Percentiles rank a stretch among this genome's conserved stretches.
phyloP scores from a whole-genome alignment of 2,888 invertebrate genomes.

The Lagria hirta region DNA sequence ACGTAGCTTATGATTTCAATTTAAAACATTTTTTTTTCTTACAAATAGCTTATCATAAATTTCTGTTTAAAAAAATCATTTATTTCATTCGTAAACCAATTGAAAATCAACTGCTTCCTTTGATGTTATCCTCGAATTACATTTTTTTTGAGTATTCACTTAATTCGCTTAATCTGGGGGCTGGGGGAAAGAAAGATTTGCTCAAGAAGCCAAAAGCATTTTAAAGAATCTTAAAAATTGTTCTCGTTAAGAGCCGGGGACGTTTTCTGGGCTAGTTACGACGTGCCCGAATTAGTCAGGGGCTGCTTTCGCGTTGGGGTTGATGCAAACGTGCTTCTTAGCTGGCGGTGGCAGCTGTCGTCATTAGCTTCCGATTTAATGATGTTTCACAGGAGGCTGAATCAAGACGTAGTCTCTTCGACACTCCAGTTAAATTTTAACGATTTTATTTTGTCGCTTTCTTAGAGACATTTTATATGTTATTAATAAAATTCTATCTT shows the following conservation, averaged over 20 bases:
- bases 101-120: slow-evolving; percentile 22
- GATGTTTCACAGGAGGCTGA: slow-evolving; percentile 46
- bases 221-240: slow-evolving; percentile 52
- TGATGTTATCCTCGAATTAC: slow-evolving; percentile 27
- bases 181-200: slow-evolving; percentile 42
- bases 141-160: slow-evolving; percentile 27
- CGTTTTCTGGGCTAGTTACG: slow-evolving; percentile 25
- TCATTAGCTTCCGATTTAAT: slow-evolving; percentile 48
- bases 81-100: no score
- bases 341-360: slow-evolving; percentile 33
- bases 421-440: slow-evolving; percentile 45
- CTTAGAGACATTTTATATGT: no score
- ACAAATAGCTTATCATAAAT: no score
- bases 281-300: slow-evolving; percentile 26
- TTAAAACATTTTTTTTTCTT: no score
- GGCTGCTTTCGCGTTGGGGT: slow-evolving; percentile 15
- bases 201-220: slow-evolving; percentile 49
- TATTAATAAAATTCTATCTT: no score
- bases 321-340: slow-evolving; percentile 32
- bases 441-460: slow-evolving; percentile 35
- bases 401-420: slow-evolving; percentile 41
- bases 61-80: no score
- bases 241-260: slow-evolving; percentile 47
- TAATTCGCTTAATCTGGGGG: slow-evolving; percentile 46
- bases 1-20: no score